These are phyloP conservation scores for Pangasius krempfi DNA, from an alignment of 2,797 vertebrate genomes.

Conservation along the genomic window DNA sequence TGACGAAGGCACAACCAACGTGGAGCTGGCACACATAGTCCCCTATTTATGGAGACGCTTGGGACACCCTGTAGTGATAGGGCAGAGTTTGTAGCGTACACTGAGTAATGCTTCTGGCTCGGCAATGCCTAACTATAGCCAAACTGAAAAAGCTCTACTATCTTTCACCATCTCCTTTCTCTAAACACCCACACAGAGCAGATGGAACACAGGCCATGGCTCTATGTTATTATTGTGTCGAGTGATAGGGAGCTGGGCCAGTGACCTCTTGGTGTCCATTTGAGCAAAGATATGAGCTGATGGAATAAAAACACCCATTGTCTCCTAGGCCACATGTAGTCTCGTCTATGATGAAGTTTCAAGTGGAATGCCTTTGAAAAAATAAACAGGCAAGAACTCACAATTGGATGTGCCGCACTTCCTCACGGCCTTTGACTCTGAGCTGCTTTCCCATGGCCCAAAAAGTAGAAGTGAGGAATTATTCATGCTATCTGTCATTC, in stretches of 20 bases:
- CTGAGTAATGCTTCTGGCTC: background rate
- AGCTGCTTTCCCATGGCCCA: conserved; percentile 24
- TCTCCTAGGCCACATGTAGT: conserved; percentile 19
- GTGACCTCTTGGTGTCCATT: conserved; percentile 34
- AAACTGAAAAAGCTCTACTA: background rate
- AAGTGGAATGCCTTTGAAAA: conserved; percentile 61
- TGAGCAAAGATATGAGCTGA: conserved; percentile 16
- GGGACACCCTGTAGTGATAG: background rate
- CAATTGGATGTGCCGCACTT: conserved; percentile 68
- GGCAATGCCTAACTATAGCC: background rate
- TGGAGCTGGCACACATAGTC: no score
- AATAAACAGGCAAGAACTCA: conserved; percentile 76
- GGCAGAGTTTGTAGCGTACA: background rate
- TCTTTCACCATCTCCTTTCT: conserved; percentile 12
- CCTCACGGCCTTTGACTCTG: conserved; percentile 70
- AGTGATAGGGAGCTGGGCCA: conserved; percentile 28
- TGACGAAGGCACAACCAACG: no score
- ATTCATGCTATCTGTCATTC: conserved; percentile 44
- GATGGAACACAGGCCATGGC: conserved; percentile 2
- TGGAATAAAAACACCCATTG: conserved; percentile 39
- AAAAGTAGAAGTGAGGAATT: conserved; percentile 45
- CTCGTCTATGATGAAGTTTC: conserved; percentile 13
- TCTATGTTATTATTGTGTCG: background rate
- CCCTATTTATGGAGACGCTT: no score
- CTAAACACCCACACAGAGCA: background rate